Percentiles rank a stretch among this genome's conserved stretches.
Evolutionary conservation across 2,797 vertebrate species (phyloP).

Genomic region (Rallus crepitans): DNA sequence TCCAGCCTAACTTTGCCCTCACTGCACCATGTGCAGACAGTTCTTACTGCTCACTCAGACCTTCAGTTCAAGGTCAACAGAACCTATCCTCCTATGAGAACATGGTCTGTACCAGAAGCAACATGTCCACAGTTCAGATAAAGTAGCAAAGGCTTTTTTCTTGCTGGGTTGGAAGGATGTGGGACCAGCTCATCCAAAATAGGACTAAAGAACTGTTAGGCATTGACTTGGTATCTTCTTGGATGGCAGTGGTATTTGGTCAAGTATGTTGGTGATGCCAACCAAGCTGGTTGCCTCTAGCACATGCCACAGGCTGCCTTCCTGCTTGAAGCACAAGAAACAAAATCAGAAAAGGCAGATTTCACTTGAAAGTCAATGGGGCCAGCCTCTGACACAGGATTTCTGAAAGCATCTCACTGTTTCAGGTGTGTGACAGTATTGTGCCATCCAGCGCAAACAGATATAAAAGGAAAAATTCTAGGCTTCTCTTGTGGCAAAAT

Average conservation of each 20-base stretch:
- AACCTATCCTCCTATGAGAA: background rate
- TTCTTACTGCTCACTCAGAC: background rate
- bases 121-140: background rate
- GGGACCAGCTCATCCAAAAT: background rate
- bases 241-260: background rate
- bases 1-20: background rate
- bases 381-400: background rate
- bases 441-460: background rate
- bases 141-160: background rate
- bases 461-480: background rate
- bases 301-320: background rate
- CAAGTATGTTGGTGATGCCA: background rate
- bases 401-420: background rate
- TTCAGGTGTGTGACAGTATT: background rate
- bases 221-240: background rate
- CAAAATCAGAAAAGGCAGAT: background rate
- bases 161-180: background rate
- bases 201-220: background rate
- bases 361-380: background rate
- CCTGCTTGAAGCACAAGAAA: background rate
- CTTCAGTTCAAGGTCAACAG: background rate
- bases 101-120: background rate
- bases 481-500: background rate
- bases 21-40: fast-evolving
- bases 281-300: background rate